These are phyloP conservation scores for Synanthedon andrenaeformis DNA, from an alignment of 2,888 invertebrate species.

Conservation along the genomic window DNA sequence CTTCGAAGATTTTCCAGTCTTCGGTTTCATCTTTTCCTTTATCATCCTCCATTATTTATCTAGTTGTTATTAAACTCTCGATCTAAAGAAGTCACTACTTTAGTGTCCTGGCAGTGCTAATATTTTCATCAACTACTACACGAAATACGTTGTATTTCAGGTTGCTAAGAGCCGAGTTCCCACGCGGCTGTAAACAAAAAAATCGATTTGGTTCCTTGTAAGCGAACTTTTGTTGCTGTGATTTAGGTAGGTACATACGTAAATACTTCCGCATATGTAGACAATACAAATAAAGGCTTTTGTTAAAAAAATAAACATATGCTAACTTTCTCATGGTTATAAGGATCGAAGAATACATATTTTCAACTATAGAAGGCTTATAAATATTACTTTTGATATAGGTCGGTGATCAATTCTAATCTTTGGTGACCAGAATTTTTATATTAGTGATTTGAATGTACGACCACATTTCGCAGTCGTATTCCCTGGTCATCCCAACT, in stretches of 20 bases:
- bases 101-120: neutral
- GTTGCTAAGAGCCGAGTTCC: conserved; percentile 28
- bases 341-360: no score
- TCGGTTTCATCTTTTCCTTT: conserved; percentile 61
- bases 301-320: no score
- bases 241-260: neutral
- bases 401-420: no score
- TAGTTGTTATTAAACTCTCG: neutral
- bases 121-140: neutral
- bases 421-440: no score
- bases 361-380: no score
- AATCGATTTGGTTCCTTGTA: conserved; percentile 21
- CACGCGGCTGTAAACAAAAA: conserved; percentile 23
- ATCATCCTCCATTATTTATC: conserved; percentile 39
- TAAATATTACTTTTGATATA: no score
- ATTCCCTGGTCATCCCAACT: no score
- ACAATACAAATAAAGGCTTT: no score
- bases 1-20: conserved; percentile 82
- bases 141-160: conserved; percentile 1
- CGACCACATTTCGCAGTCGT: no score
- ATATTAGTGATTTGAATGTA: no score
- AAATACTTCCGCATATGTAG: neutral
- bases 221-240: neutral
- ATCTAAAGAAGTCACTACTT: neutral
- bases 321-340: no score